Evolutionary conservation across 2,797 vertebrate genomes (phyloP), one percentile per base, ranked within the genome.

Genomic region (Clarias pachynema): DNA sequence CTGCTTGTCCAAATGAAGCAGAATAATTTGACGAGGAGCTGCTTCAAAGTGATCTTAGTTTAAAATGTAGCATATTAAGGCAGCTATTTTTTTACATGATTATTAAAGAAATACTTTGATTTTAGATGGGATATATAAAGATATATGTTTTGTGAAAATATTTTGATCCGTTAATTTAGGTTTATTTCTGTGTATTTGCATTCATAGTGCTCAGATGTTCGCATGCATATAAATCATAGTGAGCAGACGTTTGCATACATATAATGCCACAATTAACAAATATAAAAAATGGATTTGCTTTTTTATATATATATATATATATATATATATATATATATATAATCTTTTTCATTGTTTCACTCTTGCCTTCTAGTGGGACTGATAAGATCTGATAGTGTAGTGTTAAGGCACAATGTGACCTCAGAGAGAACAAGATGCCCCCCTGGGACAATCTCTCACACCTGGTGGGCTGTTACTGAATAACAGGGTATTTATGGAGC

Each of bases 391-490:
- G 73, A 53, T 56, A 29, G 49, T 31, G 26, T 56, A 75, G 53
- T 22, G 49, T 74, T 56, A 29, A 29, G 44, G n/a, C 24, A 74
- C 26, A 74, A 29, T 74, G 37, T 53, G 69, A 87, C n/a, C 49
- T 60, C 69, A 49, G 49, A 56, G 49, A 59, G 72, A 59, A 63
- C 84, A 73, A 40, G 31, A 90, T 80, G 74, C 85, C 90, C 92
- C 89, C 89, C 80, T 77, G 44, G 49, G 83, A 85, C 79, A 72
- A 44, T 18, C 40, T 80, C 68, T 79, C 65, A 78, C 53, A 62
- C 74, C 40, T 78, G 83, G 34, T 44, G 24, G 84, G 88, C 87
- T 90, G 94, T 96, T 94, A 95, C 91, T 95, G 91, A 94, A 93
- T 95, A 95, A 95, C 94, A 44, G 9, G 53, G 16, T 15, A 75